Conservation (phyloP, 2,113 vertebrate genomes). For the Astatotilapia flaviijosephi region DNA sequence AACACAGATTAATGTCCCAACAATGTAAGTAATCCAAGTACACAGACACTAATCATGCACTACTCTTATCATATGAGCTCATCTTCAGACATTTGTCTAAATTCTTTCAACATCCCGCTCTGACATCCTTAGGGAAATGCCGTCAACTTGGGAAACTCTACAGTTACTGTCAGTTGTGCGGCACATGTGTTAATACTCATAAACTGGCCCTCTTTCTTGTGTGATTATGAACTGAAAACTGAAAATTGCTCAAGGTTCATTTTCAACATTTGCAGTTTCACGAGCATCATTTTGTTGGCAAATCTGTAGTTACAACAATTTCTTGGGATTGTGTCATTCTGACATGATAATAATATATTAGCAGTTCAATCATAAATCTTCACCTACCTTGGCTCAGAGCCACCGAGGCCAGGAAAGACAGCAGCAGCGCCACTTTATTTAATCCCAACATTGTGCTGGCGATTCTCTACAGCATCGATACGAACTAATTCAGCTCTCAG, state of each 20-base stretch:
- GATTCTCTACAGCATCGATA: neutral
- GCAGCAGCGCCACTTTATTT: slow-evolving; percentile 50
- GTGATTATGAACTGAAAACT: neutral
- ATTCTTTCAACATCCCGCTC: neutral
- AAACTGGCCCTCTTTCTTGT: neutral
- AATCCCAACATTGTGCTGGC: slow-evolving; percentile 67
- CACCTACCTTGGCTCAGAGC: slow-evolving; percentile 71
- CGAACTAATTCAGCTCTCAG: neutral
- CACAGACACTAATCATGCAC: neutral
- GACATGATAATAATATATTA: neutral
- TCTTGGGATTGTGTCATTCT: neutral
- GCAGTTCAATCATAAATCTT: neutral
- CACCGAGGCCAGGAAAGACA: slow-evolving; percentile 48
- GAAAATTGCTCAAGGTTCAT: neutral
- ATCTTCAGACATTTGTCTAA: slow-evolving; percentile 4
- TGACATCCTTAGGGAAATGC: slow-evolving; percentile 6
- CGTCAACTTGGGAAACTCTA: neutral
- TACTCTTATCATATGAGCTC: slow-evolving; percentile 29
- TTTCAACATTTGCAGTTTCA: neutral
- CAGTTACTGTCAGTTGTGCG: neutral
- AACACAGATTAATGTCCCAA: neutral
- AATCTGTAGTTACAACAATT: neutral
- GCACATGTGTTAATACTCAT: neutral
- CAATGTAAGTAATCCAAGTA: neutral
- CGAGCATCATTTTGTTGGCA: neutral